Percentiles rank a stretch among this genome's conserved stretches.
These are phyloP conservation scores for Drosophila subquinaria DNA, from an alignment of 2,888 invertebrate genomes.

Conservation along the genomic window DNA sequence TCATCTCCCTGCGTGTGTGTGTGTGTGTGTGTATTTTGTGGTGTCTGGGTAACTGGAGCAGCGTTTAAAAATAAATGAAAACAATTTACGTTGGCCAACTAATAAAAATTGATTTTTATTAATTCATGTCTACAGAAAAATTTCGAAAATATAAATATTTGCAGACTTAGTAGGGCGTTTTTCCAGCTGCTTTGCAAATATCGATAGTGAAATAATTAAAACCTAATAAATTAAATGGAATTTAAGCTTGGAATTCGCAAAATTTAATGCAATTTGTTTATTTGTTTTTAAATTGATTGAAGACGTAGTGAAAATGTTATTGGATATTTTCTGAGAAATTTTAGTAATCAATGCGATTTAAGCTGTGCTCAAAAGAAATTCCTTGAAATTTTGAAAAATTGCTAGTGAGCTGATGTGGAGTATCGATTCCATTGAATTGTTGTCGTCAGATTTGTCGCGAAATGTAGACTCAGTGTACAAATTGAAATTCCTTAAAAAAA, in stretches of 20 bases:
- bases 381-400: not conserved
- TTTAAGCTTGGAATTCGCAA: not conserved
- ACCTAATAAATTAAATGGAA: not conserved
- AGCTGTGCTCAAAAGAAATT: not conserved
- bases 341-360: not conserved
- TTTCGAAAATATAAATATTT: not conserved
- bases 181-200: not conserved
- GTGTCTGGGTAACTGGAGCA: slow-evolving; percentile 44
- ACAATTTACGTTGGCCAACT: slow-evolving; percentile 47
- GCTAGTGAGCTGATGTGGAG: not conserved
- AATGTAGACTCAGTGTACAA: not conserved
- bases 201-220: not conserved
- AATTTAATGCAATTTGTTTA: not conserved
- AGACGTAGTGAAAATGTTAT: not conserved
- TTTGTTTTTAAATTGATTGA: not conserved
- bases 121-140: not conserved
- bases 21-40: slow-evolving; percentile 21
- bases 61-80: slow-evolving; percentile 68
- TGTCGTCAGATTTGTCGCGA: not conserved
- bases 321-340: not conserved
- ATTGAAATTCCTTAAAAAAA: not conserved
- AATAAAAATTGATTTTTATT: slow-evolving; percentile 36
- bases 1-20: slow-evolving; percentile 13
- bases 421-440: not conserved
- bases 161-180: not conserved